phyloP scores from a whole-genome alignment of 2,888 invertebrate genomes.

The Kryphioiulus occultus region DNA sequence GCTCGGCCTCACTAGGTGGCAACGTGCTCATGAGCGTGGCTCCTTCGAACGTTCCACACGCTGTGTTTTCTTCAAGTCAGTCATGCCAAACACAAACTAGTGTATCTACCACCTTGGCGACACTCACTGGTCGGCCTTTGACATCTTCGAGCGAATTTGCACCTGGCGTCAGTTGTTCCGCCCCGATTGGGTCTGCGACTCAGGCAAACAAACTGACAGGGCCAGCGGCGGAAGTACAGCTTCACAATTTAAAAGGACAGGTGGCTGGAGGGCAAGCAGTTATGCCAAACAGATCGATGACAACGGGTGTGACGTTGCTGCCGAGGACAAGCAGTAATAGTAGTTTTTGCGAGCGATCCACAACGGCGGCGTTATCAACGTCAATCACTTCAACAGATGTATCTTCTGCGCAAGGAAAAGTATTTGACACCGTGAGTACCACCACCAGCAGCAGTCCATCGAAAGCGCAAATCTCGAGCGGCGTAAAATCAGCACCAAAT shows the following conservation, averaged over 20 bases:
- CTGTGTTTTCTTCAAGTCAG: constrained; percentile 22
- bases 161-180: not conserved
- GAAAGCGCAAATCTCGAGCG: not conserved
- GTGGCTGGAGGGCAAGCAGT: not conserved
- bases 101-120: not conserved
- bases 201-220: not conserved
- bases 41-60: constrained; percentile 40
- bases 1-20: constrained; percentile 52
- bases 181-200: not conserved
- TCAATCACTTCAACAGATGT: not conserved
- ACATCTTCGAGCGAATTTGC: not conserved
- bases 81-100: constrained; percentile 26
- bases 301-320: not conserved
- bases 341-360: not conserved
- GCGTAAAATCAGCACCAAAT: not conserved
- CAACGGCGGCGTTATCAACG: not conserved
- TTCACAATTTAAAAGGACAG: not conserved
- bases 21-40: constrained; percentile 42
- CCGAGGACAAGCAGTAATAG: constrained; percentile 33
- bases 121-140: not conserved
- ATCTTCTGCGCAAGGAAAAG: not conserved
- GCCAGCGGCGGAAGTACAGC: not conserved
- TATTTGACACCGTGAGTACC: not conserved
- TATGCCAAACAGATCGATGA: not conserved
- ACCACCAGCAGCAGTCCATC: not conserved